These are phyloP conservation scores for Cygnus olor DNA, from an alignment of 2,797 vertebrate species.

Conservation along the genomic window DNA sequence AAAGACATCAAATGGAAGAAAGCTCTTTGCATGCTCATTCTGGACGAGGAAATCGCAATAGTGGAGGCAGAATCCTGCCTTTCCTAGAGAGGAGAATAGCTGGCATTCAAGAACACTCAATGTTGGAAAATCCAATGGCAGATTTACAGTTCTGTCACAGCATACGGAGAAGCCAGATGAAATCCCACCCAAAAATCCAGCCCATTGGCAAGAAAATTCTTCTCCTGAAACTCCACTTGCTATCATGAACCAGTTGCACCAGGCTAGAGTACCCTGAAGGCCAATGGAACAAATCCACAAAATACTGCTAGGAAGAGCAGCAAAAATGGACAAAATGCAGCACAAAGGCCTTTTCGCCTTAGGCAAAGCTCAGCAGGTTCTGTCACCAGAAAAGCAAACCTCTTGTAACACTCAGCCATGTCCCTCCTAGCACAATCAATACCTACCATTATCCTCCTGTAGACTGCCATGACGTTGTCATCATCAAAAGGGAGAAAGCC, in stretches of 20 bases:
- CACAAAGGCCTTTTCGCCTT: background rate
- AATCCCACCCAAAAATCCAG: background rate
- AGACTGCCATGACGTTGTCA: slow-evolving; percentile 90
- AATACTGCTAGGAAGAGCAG: background rate
- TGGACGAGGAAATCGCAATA: background rate
- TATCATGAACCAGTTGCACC: background rate
- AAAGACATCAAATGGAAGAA: no score
- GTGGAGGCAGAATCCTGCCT: background rate
- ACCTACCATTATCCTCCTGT: slow-evolving; percentile 91
- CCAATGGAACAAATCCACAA: background rate
- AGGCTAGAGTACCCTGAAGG: background rate
- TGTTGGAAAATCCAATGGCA: background rate
- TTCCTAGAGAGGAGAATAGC: background rate
- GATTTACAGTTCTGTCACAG: background rate
- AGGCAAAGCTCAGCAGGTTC: background rate
- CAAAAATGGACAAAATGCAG: background rate
- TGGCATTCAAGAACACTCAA: background rate
- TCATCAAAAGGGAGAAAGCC: slow-evolving; percentile 96
- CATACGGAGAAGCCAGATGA: background rate
- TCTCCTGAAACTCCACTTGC: background rate
- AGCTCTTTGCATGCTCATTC: no score
- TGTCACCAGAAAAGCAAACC: background rate
- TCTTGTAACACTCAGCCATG: background rate
- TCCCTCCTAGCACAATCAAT: background rate
- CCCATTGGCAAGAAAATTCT: background rate